phyloP scores from a whole-genome alignment of 2,888 invertebrate genomes.

The Lycocerus yunnanus region DNA sequence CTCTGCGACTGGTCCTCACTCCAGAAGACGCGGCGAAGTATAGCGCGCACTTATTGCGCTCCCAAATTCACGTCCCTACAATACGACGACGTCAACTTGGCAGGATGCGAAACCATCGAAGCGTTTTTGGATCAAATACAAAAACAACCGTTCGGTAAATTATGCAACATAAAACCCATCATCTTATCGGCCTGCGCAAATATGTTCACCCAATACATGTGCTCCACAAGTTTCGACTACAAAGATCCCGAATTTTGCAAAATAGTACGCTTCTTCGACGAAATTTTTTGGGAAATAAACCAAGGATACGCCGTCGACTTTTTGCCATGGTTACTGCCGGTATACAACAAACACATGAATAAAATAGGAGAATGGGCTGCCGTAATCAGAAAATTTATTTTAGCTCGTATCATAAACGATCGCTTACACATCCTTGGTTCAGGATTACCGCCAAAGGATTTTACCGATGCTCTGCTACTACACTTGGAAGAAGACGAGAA shows the following conservation, averaged over 20 bases:
- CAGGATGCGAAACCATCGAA: slow-evolving; percentile 68
- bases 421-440: slow-evolving; percentile 62
- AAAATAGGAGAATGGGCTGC: slow-evolving; percentile 71
- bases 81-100: slow-evolving; percentile 72
- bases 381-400: slow-evolving; percentile 73
- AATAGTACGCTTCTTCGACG: slow-evolving; percentile 74
- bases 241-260: slow-evolving; percentile 70
- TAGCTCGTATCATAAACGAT: slow-evolving; percentile 70
- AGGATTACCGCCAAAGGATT: slow-evolving; percentile 71
- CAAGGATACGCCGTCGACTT: slow-evolving; percentile 88
- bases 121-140: slow-evolving; percentile 65
- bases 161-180: slow-evolving; percentile 69
- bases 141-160: slow-evolving; percentile 51
- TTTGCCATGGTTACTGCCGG: slow-evolving; percentile 78
- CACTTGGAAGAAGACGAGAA: slow-evolving; percentile 68
- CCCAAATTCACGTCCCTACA: slow-evolving; percentile 75
- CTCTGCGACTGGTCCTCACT: slow-evolving; percentile 87
- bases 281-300: slow-evolving; percentile 91
- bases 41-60: slow-evolving; percentile 80
- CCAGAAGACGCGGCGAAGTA: slow-evolving; percentile 76
- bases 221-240: slow-evolving; percentile 75
- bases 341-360: slow-evolving; percentile 71
- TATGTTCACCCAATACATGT: slow-evolving; percentile 87
- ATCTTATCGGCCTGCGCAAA: slow-evolving; percentile 78
- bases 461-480: slow-evolving; percentile 77